Conservation (phyloP, 64 coral and sea anemone species). For the Astreopora myriophthalma region DNA sequence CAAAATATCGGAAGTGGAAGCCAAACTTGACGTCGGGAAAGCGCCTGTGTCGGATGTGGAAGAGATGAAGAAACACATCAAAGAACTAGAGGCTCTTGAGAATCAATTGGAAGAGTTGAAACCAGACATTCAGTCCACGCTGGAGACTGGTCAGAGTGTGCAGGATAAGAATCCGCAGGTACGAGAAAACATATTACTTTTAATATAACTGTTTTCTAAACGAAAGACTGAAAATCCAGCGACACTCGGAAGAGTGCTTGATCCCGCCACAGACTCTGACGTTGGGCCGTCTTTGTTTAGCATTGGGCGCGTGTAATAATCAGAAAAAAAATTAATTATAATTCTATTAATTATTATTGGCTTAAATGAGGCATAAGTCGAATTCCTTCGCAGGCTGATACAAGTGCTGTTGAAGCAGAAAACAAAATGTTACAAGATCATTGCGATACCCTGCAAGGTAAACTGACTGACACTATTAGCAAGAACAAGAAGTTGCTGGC, state of each 20-base stretch:
- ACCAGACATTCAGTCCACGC: slow-evolving; percentile 45
- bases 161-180: slow-evolving; percentile 40
- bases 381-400: slow-evolving; percentile 41
- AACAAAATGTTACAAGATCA: slow-evolving; percentile 67
- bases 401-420: slow-evolving; percentile 61
- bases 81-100: slow-evolving; percentile 67
- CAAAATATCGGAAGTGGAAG: slow-evolving; percentile 69
- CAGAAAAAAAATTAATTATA: too few relatives aligned
- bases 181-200: background rate
- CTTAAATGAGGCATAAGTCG: background rate
- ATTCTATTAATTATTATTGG: too few relatives aligned
- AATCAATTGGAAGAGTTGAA: slow-evolving; percentile 66
- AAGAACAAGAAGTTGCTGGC: slow-evolving; percentile 67
- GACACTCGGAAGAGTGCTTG: too few relatives aligned
- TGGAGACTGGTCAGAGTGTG: slow-evolving; percentile 65
- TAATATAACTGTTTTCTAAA: background rate
- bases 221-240: too few relatives aligned
- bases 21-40: slow-evolving; percentile 35
- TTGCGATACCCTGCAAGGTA: slow-evolving; percentile 34
- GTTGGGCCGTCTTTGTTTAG: too few relatives aligned
- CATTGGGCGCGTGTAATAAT: too few relatives aligned
- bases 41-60: slow-evolving; percentile 75
- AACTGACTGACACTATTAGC: slow-evolving; percentile 41
- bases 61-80: slow-evolving; percentile 64
- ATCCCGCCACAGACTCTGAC: too few relatives aligned